Percentiles rank a stretch among this genome's conserved stretches.
phyloP scores from a whole-genome alignment of 2,888 invertebrate species.

The Eristalinus aeneus region DNA sequence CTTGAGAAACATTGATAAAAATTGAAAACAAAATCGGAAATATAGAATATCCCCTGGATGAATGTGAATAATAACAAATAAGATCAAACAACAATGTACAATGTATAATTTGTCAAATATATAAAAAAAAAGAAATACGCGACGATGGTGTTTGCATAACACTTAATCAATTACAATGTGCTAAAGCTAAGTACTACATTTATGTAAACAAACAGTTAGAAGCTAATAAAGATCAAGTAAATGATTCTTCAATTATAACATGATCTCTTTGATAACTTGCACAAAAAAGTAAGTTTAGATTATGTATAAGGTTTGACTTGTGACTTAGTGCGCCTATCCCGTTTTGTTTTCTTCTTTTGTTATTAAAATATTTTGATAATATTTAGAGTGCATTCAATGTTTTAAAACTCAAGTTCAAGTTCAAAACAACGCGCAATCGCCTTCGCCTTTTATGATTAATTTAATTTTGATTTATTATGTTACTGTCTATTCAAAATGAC shows the following conservation, averaged over 20 bases:
- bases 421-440: no score
- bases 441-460: no score
- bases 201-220: not conserved
- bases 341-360: no score
- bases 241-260: not conserved
- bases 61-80: constrained; percentile 1
- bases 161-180: constrained; percentile 28
- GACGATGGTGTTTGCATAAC: not conserved
- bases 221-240: not conserved
- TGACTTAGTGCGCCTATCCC: no score
- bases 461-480: no score
- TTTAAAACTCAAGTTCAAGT: no score
- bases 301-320: no score
- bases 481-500: no score
- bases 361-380: no score
- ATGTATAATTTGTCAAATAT: constrained; percentile 7
- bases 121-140: not conserved
- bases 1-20: not conserved
- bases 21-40: not conserved
- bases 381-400: no score
- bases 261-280: not conserved
- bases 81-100: constrained; percentile 15
- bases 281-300: no score
- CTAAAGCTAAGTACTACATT: constrained; percentile 20
- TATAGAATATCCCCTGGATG: not conserved